These are phyloP conservation scores for Ia io DNA, from an alignment of 2,113 vertebrate species.

Conservation along the genomic window DNA sequence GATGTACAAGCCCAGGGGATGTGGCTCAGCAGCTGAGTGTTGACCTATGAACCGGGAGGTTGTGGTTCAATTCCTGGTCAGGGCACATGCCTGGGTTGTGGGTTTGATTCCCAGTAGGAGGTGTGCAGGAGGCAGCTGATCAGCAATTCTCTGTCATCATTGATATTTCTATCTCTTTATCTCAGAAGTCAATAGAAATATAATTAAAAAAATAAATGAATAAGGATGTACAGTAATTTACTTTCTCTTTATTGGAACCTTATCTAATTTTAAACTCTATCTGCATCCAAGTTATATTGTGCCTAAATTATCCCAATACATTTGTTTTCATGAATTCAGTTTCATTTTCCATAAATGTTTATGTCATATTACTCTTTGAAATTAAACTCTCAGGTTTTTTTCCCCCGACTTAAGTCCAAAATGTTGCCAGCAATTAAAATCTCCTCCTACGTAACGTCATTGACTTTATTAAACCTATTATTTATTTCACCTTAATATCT, in stretches of 20 bases:
- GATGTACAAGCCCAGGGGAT: no score
- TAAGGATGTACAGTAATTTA: not conserved
- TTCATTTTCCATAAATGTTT: constrained; percentile 17
- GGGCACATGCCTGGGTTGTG: no score
- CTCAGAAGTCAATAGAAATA: no score
- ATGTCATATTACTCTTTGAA: not conserved
- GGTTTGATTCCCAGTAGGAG: no score
- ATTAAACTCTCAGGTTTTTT: not conserved
- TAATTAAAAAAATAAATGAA: not conserved
- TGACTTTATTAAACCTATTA: not conserved
- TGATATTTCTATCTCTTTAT: no score
- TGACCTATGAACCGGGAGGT: no score
- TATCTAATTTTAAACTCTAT: not conserved
- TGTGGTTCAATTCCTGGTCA: no score
- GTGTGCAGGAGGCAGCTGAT: no score
- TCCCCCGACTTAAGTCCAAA: not conserved
- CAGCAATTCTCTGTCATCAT: no score
- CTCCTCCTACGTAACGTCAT: not conserved
- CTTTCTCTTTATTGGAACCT: not conserved
- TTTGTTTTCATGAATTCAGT: not conserved
- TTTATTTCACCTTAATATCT: not conserved
- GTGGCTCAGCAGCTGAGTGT: no score
- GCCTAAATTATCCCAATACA: not conserved
- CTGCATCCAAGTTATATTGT: not conserved
- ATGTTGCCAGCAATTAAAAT: not conserved